Conservation (phyloP, 1,140 invertebrate genomes). For the Euwallacea fornicatus region DNA sequence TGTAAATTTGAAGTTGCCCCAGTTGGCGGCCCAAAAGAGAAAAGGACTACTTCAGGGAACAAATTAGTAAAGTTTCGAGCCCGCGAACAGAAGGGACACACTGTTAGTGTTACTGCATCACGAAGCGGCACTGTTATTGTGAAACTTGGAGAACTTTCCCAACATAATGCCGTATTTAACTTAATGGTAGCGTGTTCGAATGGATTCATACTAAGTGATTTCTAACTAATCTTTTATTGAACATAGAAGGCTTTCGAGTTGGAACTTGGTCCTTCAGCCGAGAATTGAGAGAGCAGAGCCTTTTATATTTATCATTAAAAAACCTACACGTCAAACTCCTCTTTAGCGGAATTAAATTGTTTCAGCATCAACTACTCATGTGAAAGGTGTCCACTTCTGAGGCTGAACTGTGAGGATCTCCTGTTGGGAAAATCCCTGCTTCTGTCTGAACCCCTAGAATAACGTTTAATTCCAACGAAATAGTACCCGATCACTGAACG, state of each 20-base stretch:
- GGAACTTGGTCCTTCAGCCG: neutral
- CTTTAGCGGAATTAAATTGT: too few species aligned
- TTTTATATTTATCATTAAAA: too few species aligned
- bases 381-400: too few species aligned
- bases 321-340: too few species aligned
- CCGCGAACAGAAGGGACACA: conserved; percentile 28
- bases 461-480: too few species aligned
- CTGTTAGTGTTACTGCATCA: conserved; percentile 27
- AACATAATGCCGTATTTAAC: conserved; percentile 25
- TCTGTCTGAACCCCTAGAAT: too few species aligned
- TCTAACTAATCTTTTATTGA: conserved; percentile 13
- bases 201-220: conserved; percentile 15
- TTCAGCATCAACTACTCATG: too few species aligned
- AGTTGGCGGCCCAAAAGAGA: conserved; percentile 9
- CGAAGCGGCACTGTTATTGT: conserved; percentile 27
- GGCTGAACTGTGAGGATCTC: too few species aligned
- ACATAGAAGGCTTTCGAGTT: neutral
- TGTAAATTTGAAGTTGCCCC: conserved; percentile 4
- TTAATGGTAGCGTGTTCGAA: conserved; percentile 13
- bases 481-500: too few species aligned
- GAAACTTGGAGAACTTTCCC: conserved; percentile 22
- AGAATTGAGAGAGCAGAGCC: too few species aligned
- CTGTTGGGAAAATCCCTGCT: too few species aligned
- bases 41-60: conserved; percentile 26
- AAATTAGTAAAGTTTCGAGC: conserved; percentile 36